Base-by-base conservation (phyloP, 2,113 vertebrate genomes). In the Sceloporus tristichus region DNA sequence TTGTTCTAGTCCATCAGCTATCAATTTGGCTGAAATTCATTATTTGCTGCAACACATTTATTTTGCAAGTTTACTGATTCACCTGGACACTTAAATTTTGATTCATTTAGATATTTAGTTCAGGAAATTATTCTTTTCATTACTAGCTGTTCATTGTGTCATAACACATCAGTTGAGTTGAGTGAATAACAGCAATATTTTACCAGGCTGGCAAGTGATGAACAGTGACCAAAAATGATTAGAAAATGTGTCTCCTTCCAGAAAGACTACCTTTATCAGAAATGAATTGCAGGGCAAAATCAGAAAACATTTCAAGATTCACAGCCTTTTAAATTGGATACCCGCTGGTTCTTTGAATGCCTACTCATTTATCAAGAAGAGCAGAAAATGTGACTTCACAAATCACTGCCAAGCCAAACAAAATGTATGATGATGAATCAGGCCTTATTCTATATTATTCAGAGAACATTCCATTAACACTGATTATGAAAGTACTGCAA, bases 251-350 rank as follows among this genome's bases (percentile, higher is more conserved):
- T 16, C 40, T 85, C 54, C 6, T 76, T 75, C 83, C 71, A 85
- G 84, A 40, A 85, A 19, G 29, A 40, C n/a, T 85, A 53, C 8
- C n/a, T 66, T 83, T 70, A 48, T 29, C 27, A 85, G 23, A 75
- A 76, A 21, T 29, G 34, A 48, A 53, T 75, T 77, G 65, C 59
- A 66, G 34, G 71, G 40, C 66, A 29, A 82, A 66, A 75, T 66
- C 38, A 66, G 66, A 19, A 21, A 83, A 68, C 21, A n/a, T 68
- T 75, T 48, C 71, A 66, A 76, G 56, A 77, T 88, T 27, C 38
- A n/a, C 71, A 76, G 14, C 42, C 25, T 48, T 78, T 74, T 29
- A 42, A 87, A 87, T 53, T n/a, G 71, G 73, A 76, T 76, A 82
- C 40, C 29, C 66, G 79, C 38, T 66, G 79, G 38, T 56, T 76